Conservation (phyloP, 1,140 invertebrate genomes). For the Tetramorium alpestre region DNA sequence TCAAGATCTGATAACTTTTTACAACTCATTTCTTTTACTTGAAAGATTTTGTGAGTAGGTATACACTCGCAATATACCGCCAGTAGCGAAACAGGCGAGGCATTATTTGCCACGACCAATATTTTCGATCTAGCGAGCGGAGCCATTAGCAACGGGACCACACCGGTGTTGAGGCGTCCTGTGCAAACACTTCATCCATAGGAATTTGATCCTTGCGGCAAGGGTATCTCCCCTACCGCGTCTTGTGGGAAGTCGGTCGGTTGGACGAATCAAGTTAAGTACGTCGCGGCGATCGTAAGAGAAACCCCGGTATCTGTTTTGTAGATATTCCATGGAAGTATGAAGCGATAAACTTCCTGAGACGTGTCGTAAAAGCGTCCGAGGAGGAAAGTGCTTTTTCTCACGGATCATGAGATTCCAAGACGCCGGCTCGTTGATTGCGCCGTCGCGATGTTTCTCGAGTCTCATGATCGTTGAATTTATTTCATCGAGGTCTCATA, state of each 20-base stretch:
- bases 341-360: slow-evolving; percentile 45
- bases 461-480: not conserved
- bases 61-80: not conserved
- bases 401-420: slow-evolving; percentile 44
- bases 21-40: too few species aligned
- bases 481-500: not conserved
- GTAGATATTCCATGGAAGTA: slow-evolving; percentile 41
- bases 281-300: not conserved
- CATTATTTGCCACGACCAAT: slow-evolving; percentile 52
- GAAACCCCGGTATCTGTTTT: slow-evolving; percentile 26
- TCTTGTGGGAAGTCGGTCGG: slow-evolving; percentile 36
- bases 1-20: not conserved
- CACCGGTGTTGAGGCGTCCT: slow-evolving; percentile 51
- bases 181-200: slow-evolving; percentile 67
- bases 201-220: slow-evolving; percentile 67
- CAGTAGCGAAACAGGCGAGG: slow-evolving; percentile 15
- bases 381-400: slow-evolving; percentile 38
- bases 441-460: slow-evolving; percentile 5
- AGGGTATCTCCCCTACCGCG: slow-evolving; percentile 40
- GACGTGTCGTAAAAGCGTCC: slow-evolving; percentile 46
- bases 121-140: slow-evolving; percentile 54
- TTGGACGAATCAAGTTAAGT: slow-evolving; percentile 8
- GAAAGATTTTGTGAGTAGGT: not conserved
- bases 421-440: slow-evolving; percentile 19
- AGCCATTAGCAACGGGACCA: slow-evolving; percentile 67